A percentile compares a stretch with the other conserved stretches of the same genome.
Evolutionary conservation across 2,888 invertebrate genomes (phyloP).

Genomic region (Reticulitermes lucifugus): DNA sequence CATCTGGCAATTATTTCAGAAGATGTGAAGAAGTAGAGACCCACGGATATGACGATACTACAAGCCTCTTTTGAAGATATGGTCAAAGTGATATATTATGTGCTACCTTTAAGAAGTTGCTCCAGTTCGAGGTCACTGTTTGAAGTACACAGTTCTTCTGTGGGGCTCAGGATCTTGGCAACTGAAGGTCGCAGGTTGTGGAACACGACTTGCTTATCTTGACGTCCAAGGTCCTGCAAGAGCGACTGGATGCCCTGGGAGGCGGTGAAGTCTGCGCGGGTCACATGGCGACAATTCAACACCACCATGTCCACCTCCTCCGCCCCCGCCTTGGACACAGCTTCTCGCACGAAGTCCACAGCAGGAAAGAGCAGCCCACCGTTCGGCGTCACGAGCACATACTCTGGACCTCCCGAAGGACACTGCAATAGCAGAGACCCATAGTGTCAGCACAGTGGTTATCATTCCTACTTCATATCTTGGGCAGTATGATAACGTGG

Average conservation of each 20-base stretch:
- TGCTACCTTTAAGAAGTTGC: constrained; percentile 9
- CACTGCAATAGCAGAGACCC: background rate
- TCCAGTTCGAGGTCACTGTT: constrained; percentile 17
- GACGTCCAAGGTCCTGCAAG: background rate
- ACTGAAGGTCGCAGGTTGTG: constrained; percentile 22
- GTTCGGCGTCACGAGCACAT: constrained; percentile 64
- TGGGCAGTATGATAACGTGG: no score
- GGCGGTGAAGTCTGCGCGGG: constrained; percentile 76
- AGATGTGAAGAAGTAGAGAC: no score
- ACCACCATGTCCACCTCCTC: constrained; percentile 62
- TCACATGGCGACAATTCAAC: constrained; percentile 72
- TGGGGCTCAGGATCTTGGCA: constrained; percentile 9
- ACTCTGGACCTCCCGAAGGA: constrained; percentile 57
- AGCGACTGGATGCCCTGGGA: constrained; percentile 65
- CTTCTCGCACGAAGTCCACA: constrained; percentile 68
- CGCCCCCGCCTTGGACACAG: constrained; percentile 61
- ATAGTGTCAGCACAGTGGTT: no score
- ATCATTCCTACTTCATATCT: no score
- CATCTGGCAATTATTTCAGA: no score
- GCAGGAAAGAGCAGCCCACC: constrained; percentile 70
- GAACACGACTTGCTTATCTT: constrained; percentile 28
- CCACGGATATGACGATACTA: no score
- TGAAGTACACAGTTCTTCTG: background rate
- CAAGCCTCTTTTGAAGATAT: no score
- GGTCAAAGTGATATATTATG: no score